These are phyloP conservation scores for Bombus confusus DNA, from an alignment of 1,140 invertebrate genomes.

Conservation along the genomic window DNA sequence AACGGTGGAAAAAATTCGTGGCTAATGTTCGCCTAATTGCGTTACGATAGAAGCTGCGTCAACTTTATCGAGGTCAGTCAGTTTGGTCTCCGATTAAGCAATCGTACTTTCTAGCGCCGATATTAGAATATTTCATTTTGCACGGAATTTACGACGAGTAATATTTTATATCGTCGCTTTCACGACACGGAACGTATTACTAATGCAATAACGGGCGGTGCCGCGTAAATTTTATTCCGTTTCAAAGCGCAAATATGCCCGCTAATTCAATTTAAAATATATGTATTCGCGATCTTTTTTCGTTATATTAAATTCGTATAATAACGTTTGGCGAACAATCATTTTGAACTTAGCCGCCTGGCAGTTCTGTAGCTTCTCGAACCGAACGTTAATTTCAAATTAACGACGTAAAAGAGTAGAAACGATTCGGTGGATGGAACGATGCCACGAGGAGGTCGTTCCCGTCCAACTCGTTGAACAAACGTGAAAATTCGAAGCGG, in stretches of 20 bases:
- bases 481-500: slow-evolving; percentile 31
- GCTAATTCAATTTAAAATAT: not conserved
- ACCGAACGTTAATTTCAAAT: slow-evolving; percentile 27
- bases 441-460: not conserved
- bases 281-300: not conserved
- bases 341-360: not conserved
- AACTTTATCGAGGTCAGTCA: not conserved
- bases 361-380: not conserved
- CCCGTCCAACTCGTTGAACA: too few species aligned
- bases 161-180: slow-evolving; percentile 6
- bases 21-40: too few species aligned
- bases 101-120: not conserved
- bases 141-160: not conserved
- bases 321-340: not conserved
- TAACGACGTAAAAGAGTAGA: not conserved
- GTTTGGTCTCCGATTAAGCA: not conserved
- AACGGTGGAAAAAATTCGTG: not conserved
- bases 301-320: too few species aligned
- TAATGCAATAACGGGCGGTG: not conserved
- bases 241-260: not conserved
- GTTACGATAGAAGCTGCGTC: too few species aligned
- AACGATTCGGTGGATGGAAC: not conserved
- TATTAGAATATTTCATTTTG: not conserved
- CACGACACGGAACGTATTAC: not conserved
- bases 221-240: too few species aligned